phyloP scores from a whole-genome alignment of 2,113 vertebrate species.

The Bambusicola thoracicus region DNA sequence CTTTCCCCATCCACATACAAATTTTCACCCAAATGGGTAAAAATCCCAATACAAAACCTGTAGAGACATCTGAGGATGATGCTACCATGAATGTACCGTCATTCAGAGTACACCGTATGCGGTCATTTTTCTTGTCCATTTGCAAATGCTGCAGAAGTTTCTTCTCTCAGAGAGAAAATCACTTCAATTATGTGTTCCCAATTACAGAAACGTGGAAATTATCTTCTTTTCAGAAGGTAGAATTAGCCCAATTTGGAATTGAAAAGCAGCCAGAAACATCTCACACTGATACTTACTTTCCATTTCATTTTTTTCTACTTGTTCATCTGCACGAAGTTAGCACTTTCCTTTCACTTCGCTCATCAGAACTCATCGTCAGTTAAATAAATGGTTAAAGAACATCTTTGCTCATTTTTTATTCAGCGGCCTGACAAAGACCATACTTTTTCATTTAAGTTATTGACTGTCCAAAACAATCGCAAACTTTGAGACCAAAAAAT shows the following conservation, averaged over 20 bases:
- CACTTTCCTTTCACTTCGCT: constrained; percentile 33
- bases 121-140: constrained; percentile 75
- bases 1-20: not conserved
- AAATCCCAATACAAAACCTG: constrained; percentile 18
- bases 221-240: constrained; percentile 82
- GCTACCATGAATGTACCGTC: constrained; percentile 54
- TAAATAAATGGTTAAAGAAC: constrained; percentile 22
- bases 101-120: constrained; percentile 18
- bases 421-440: not conserved
- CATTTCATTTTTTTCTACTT: not conserved
- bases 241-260: constrained; percentile 77
- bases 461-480: constrained; percentile 3
- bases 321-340: constrained; percentile 62
- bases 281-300: constrained; percentile 69
- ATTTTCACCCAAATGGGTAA: not conserved
- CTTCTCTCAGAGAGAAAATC: constrained; percentile 76
- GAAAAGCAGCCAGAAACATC: constrained; percentile 75
- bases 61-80: constrained; percentile 46
- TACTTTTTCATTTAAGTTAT: constrained; percentile 16
- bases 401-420: not conserved
- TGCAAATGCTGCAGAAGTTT: constrained; percentile 68
- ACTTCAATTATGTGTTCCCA: constrained; percentile 81
- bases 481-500: constrained; percentile 38
- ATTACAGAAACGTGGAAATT: constrained; percentile 78
- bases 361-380: not conserved